A percentile compares a stretch with the other conserved stretches of the same genome.
Evolutionary conservation across 2,888 invertebrate genomes (phyloP).

Genomic region (Neoaliturus tenellus): DNA sequence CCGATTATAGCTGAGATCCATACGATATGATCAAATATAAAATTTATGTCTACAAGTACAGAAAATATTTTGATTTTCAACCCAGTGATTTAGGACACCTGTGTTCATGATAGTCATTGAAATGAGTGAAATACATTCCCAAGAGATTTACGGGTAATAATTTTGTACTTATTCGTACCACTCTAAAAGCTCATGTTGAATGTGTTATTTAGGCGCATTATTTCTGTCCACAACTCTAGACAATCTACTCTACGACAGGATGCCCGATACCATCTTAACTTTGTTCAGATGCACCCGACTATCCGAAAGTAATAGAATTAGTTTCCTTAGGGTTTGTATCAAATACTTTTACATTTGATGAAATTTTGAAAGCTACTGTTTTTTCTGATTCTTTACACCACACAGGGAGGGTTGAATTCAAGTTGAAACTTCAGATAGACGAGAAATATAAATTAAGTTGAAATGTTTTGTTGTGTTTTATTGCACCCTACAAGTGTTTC

Average conservation of each 20-base stretch:
- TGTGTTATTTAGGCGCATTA: no score
- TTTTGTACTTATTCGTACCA: no score
- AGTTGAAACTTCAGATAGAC: background rate
- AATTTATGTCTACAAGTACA: no score
- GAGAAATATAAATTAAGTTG: slow-evolving; percentile 11
- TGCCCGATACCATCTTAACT: background rate
- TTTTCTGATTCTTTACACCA: slow-evolving; percentile 16
- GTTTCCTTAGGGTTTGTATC: background rate
- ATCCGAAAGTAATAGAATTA: background rate
- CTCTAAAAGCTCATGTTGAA: no score
- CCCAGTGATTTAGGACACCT: no score
- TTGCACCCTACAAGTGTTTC: background rate
- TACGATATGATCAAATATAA: no score
- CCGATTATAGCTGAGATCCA: no score
- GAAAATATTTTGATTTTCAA: no score
- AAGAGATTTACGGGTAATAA: no score
- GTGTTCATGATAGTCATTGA: no score
- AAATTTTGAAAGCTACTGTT: background rate
- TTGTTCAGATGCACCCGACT: background rate
- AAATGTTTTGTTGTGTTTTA: background rate
- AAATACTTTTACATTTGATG: slow-evolving; percentile 22
- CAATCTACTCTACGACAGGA: background rate
- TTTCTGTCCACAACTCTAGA: background rate
- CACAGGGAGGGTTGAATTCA: background rate
- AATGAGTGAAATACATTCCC: no score